phyloP scores from a whole-genome alignment of 2,113 vertebrate genomes.

The Leucosticte australis region DNA sequence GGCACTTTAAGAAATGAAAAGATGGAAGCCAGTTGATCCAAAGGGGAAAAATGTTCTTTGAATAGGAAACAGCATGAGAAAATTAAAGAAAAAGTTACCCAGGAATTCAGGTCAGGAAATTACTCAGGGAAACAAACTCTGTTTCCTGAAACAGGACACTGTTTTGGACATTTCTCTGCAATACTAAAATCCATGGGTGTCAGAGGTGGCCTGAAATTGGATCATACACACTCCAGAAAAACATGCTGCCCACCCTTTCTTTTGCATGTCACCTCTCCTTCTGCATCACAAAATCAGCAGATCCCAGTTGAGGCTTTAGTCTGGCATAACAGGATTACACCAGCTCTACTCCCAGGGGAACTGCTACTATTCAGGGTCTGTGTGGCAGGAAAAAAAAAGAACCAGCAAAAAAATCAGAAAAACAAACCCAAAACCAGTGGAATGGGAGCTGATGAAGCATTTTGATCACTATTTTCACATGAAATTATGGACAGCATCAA shows the following conservation, averaged over 20 bases:
- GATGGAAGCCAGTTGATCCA: background rate
- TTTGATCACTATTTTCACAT: background rate
- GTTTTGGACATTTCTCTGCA: background rate
- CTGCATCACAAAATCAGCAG: background rate
- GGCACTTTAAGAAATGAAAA: background rate
- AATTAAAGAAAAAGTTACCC: background rate
- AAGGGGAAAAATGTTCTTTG: background rate
- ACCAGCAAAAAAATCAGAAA: background rate
- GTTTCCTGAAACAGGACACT: background rate
- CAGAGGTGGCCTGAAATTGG: background rate
- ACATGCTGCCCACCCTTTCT: fast-evolving
- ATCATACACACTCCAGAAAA: background rate
- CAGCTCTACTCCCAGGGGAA: background rate
- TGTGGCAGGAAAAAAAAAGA: background rate
- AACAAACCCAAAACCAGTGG: background rate
- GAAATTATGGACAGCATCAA: background rate
- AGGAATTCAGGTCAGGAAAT: background rate
- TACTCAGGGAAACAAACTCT: background rate
- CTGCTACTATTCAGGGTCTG: background rate
- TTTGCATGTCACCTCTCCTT: background rate
- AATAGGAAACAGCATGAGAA: background rate
- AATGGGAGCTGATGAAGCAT: background rate
- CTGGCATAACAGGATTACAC: background rate
- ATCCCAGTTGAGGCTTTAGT: background rate
- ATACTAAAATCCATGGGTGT: background rate